Conservation (phyloP, 2,113 vertebrate species). For the Diglossa brunneiventris region DNA sequence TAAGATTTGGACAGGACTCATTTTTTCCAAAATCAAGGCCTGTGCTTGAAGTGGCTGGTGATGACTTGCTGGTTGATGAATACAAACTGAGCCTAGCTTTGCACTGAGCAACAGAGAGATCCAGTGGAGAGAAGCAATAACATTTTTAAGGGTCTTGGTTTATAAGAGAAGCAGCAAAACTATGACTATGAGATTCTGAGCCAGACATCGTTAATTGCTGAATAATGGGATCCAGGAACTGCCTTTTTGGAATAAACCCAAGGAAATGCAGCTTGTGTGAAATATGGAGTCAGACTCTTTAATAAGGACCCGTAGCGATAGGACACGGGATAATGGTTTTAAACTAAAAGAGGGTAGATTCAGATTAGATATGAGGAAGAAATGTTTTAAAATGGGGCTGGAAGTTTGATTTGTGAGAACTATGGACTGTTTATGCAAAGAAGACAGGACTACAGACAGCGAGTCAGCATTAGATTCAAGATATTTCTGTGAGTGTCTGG, state of each 20-base stretch:
- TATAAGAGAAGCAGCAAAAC: not conserved
- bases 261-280: not conserved
- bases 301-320: not conserved
- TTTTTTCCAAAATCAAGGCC: not conserved
- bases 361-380: not conserved
- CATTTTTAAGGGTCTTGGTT: not conserved
- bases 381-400: not conserved
- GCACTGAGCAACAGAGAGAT: not conserved
- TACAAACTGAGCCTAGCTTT: not conserved
- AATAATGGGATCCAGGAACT: not conserved
- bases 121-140: not conserved
- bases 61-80: not conserved
- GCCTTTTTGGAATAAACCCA: not conserved
- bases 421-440: not conserved
- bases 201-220: not conserved
- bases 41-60: not conserved
- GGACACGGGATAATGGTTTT: not conserved
- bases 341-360: not conserved
- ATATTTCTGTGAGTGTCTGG: not conserved
- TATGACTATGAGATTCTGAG: not conserved
- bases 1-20: not conserved
- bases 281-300: not conserved
- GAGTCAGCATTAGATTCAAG: not conserved
- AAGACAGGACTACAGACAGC: not conserved
- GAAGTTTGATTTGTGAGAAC: not conserved